phyloP scores from a whole-genome alignment of 2,888 invertebrate genomes.

The Drosophila setosimentum region DNA sequence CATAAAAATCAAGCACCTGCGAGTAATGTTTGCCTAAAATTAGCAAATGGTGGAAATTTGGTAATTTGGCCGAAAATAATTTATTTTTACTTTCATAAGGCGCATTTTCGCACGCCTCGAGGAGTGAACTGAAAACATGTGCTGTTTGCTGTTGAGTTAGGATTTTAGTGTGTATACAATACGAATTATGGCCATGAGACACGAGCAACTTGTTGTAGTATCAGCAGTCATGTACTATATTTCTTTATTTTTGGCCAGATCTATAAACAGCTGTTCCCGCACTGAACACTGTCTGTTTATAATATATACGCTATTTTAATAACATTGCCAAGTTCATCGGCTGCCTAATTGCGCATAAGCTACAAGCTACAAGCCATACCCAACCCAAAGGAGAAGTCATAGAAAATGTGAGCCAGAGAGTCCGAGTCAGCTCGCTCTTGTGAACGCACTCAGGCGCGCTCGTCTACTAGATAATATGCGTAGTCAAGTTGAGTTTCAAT shows the following conservation, averaged over 20 bases:
- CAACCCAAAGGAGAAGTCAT: constrained; percentile 8
- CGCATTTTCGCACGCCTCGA: constrained; percentile 28
- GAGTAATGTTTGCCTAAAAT: constrained; percentile 24
- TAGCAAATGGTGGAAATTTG: constrained; percentile 1
- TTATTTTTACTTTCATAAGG: constrained; percentile 14
- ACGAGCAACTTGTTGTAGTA: constrained; percentile 18
- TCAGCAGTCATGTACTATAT: constrained; percentile 36
- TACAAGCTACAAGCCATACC: background rate
- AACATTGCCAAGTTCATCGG: constrained; percentile 56
- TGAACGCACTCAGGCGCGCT: constrained; percentile 35
- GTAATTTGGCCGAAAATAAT: constrained; percentile 25
- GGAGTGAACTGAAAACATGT: constrained; percentile 44
- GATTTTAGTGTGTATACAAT: constrained; percentile 18
- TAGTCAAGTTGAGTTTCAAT: constrained; percentile 35
- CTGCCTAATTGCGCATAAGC: constrained; percentile 63
- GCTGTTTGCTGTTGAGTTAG: constrained; percentile 17
- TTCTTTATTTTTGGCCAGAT: constrained; percentile 8
- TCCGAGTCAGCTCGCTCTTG: constrained; percentile 8
- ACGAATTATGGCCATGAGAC: constrained; percentile 21
- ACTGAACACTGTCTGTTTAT: constrained; percentile 4
- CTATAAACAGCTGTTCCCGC: constrained; percentile 34
- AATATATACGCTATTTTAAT: constrained; percentile 45
- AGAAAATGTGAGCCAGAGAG: background rate
- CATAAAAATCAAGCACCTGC: constrained; percentile 45
- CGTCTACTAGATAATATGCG: constrained; percentile 52